Evolutionary conservation across 2,888 invertebrate genomes (phyloP).

Genomic region (Volucella bombylans): DNA sequence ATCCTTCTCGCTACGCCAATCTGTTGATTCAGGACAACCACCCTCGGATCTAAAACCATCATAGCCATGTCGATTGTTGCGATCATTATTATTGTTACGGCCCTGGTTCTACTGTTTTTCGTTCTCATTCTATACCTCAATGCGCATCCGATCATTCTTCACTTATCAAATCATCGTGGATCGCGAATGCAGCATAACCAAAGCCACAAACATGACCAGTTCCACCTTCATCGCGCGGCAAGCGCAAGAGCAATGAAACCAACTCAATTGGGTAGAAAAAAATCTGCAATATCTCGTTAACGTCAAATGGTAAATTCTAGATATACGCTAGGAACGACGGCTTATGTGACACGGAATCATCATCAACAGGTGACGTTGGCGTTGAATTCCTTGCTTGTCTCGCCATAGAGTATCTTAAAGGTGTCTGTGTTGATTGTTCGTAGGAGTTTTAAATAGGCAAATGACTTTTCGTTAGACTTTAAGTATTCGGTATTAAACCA

Average conservation of each 20-base stretch:
- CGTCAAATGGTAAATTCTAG: constrained; percentile 96
- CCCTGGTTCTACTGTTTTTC: constrained; percentile 85
- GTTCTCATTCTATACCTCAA: constrained; percentile 90
- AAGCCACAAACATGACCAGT: constrained; percentile 91
- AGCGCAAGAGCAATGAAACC: constrained; percentile 85
- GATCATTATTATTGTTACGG: constrained; percentile 77
- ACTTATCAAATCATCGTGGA: constrained; percentile 92
- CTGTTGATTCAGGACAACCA: constrained; percentile 81
- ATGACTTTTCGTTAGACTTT: too few relatives aligned
- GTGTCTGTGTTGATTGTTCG: too few relatives aligned
- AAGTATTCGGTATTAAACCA: too few relatives aligned
- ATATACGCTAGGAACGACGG: constrained; percentile 95
- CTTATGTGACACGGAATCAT: constrained; percentile 91
- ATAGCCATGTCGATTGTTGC: constrained; percentile 78
- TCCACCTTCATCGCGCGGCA: constrained; percentile 90
- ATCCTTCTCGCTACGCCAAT: constrained; percentile 83
- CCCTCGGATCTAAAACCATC: constrained; percentile 78
- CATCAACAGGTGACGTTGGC: constrained; percentile 95
- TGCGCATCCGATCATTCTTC: constrained; percentile 89
- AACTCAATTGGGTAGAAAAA: constrained; percentile 85
- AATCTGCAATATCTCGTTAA: constrained; percentile 91
- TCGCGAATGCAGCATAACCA: constrained; percentile 96
- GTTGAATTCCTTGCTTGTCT: too few relatives aligned
- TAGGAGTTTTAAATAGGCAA: too few relatives aligned
- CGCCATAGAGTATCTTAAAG: too few relatives aligned